phyloP scores from a whole-genome alignment of 2,113 vertebrate genomes.

The Strix aluco region DNA sequence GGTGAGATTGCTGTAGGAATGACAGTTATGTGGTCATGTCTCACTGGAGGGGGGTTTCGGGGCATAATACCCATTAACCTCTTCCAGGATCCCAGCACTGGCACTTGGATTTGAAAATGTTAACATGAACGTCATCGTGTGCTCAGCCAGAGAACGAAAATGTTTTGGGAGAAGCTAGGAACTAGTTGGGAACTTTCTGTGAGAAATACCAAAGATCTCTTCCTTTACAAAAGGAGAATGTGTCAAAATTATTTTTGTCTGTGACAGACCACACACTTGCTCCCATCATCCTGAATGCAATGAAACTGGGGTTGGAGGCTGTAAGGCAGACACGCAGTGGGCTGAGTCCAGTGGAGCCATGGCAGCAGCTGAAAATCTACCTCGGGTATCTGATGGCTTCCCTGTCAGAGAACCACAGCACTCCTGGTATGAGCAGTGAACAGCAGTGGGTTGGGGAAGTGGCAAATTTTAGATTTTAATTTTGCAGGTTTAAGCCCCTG shows the following conservation, averaged over 20 bases:
- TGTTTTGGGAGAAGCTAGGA: not conserved
- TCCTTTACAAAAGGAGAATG: not conserved
- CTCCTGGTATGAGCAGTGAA: not conserved
- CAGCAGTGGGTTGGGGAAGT: not conserved
- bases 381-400: not conserved
- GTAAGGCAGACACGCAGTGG: rapidly evolving
- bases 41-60: not conserved
- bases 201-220: not conserved
- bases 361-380: not conserved
- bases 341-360: not conserved
- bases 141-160: not conserved
- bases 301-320: not conserved
- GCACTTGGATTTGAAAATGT: not conserved
- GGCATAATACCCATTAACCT: not conserved
- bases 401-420: not conserved
- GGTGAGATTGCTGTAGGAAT: not conserved
- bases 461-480: not conserved
- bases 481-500: conserved; percentile 16
- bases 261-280: not conserved
- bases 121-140: rapidly evolving
- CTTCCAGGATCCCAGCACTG: not conserved
- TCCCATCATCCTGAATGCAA: not conserved
- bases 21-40: not conserved
- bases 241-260: not conserved
- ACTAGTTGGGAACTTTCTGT: not conserved